Percentiles rank a stretch among this genome's conserved stretches.
phyloP scores from a whole-genome alignment of 2,888 invertebrate genomes.

The Serrognathus titanus region DNA sequence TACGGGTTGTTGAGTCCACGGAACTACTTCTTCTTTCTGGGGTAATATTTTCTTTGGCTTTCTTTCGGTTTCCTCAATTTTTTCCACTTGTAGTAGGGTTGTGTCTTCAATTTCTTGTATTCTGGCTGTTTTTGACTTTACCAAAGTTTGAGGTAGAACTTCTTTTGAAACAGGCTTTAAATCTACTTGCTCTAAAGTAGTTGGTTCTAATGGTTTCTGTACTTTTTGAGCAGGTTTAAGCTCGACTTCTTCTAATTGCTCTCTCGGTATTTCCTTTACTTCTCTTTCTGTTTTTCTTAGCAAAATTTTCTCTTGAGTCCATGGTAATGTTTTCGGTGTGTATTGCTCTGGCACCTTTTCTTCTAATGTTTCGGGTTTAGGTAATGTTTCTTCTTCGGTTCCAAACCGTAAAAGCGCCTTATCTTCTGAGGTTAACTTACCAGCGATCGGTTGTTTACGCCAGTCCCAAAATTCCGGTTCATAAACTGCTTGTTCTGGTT shows the following conservation, averaged over 20 bases:
- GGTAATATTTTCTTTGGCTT: conserved; percentile 19
- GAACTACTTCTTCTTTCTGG: conserved; percentile 37
- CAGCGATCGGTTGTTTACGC: conserved; percentile 17
- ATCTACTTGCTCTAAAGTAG: conserved; percentile 3
- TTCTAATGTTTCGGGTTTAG: conserved; percentile 8
- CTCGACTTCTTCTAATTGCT: conserved; percentile 51
- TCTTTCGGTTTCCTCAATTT: conserved; percentile 37
- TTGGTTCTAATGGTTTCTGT: conserved; percentile 18
- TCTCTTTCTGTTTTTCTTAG: conserved; percentile 49
- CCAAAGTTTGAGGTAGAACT: not conserved
- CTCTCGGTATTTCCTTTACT: conserved; percentile 45
- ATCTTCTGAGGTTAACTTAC: conserved; percentile 11
- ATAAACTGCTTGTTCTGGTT: conserved; percentile 19
- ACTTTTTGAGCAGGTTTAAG: conserved; percentile 52
- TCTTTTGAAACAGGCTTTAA: conserved; percentile 11
- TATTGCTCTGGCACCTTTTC: conserved; percentile 25
- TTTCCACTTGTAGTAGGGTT: conserved; percentile 27
- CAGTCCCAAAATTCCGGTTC: conserved; percentile 17
- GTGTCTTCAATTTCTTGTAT: conserved; percentile 14
- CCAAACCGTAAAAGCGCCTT: conserved; percentile 5
- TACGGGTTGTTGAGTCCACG: conserved; percentile 62
- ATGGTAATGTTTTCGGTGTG: conserved; percentile 48
- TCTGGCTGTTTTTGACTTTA: not conserved
- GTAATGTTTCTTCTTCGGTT: conserved; percentile 23
- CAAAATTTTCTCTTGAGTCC: conserved; percentile 62